Base-by-base conservation (phyloP, 1,140 invertebrate genomes). In the Samia ricini region DNA sequence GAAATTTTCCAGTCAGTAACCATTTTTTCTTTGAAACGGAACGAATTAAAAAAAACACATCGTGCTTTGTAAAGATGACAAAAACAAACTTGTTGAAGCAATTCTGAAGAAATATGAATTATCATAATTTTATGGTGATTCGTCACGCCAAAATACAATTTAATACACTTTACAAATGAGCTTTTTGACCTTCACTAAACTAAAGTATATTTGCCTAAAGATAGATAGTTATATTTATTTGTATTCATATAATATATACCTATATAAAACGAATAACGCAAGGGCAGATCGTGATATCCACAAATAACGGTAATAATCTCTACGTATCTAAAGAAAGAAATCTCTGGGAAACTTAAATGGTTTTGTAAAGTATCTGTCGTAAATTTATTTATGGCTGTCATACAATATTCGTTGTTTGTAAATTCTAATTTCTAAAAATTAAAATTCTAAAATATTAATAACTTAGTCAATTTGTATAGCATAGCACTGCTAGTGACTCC, bases 291-390 rank as follows among this genome's bases (percentile, higher is more conserved):
- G 64, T 70, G 68, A 66, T 54, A 51, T 56, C 48, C 29, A 33
- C 51, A 66, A 66, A 66, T 51, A 59, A 61, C 49, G 33, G 59
- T 61, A 66, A 70, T 70, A 61, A 62, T 36, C 26, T 8, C 10
- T 19, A 36, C 10, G 15, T 36, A n/a, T 20, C 52, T 24, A 15
- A 55, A 23, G 12, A 22, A n/a, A n/a, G n/a, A n/a, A n/a, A n/a
- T n/a, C n/a, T n/a, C n/a, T n/a, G n/a, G n/a, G n/a, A n/a, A n/a
- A n/a, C n/a, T n/a, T n/a, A n/a, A n/a, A n/a, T n/a, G n/a, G n/a
- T n/a, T n/a, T n/a, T n/a, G n/a, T n/a, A n/a, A n/a, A n/a, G n/a
- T n/a, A n/a, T n/a, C n/a, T n/a, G n/a, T n/a, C n/a, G n/a, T n/a
- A n/a, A n/a, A n/a, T n/a, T n/a, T n/a, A n/a, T n/a, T n/a, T n/a